These are phyloP conservation scores for Valencia hispanica DNA, from an alignment of 2,797 vertebrate species.

Conservation along the genomic window DNA sequence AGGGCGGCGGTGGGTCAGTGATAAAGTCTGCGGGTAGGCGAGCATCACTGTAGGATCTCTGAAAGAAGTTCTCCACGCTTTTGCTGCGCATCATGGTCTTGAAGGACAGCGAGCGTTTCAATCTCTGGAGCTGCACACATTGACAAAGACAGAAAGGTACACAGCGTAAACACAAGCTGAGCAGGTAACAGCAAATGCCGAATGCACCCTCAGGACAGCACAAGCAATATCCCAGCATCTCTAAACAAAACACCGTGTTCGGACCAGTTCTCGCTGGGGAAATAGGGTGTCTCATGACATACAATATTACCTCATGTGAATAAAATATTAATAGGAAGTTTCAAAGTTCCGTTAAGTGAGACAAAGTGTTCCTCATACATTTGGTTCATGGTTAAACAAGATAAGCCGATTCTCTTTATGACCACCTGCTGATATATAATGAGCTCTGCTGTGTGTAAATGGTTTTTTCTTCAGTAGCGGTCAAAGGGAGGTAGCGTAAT, in stretches of 20 bases:
- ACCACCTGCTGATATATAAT: conserved; percentile 17
- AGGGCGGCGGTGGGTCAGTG: conserved; percentile 81
- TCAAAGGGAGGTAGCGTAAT: conserved; percentile 9
- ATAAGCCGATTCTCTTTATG: conserved; percentile 36
- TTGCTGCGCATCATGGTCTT: conserved; percentile 92
- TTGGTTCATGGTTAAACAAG: conserved; percentile 38
- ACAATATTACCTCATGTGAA: conserved; percentile 56
- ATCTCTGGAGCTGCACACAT: conserved; percentile 83
- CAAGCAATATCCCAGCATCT: conserved; percentile 58
- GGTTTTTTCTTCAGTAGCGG: conserved; percentile 4
- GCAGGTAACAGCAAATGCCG: conserved; percentile 59
- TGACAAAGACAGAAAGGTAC: conserved; percentile 27
- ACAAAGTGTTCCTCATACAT: conserved; percentile 7
- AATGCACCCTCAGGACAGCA: conserved; percentile 44
- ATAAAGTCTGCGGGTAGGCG: conserved; percentile 85
- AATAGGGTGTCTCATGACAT: conserved; percentile 55
- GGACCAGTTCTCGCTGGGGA: conserved; percentile 20
- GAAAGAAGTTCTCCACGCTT: conserved; percentile 93
- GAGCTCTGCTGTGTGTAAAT: conserved; percentile 11
- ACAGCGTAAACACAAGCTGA: conserved; percentile 51
- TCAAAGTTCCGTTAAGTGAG: conserved; percentile 10
- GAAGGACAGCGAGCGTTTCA: conserved; percentile 90
- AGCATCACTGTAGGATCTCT: conserved; percentile 87
- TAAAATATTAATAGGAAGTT: conserved; percentile 29
- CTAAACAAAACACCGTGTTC: conserved; percentile 50